Base-by-base conservation (phyloP, 2,113 vertebrate genomes). In the Dendrocopos noguchii region DNA sequence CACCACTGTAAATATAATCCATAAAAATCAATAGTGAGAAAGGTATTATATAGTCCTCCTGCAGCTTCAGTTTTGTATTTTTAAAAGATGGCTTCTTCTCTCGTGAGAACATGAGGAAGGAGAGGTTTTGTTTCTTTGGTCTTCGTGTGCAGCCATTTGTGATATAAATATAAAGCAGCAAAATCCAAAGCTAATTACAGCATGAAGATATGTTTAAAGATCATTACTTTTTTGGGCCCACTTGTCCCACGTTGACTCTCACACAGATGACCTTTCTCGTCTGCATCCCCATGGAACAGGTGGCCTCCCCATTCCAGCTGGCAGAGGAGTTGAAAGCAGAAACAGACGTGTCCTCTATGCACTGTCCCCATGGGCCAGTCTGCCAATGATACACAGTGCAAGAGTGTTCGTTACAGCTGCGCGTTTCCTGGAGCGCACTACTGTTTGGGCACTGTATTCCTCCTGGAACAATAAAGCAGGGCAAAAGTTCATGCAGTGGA, bases 381-480 rank as follows among this genome's bases (percentile, higher is more conserved):
- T 99, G 99, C 99, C 99, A 99, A 84, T 99, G 99, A 94, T 99
- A 99, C 8, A 99, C 99, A 3, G 99, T 99, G 76, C 99, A 99
- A 24, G 99, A 98, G 89, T 99, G 99, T 36, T 99, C 98, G 1
- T 99, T 99, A 63, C 99, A 99, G 98, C 98, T 99, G 59, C 99
- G 98, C 0, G 97, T 97, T 94, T 99, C 98, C 96, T 99, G 99
- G 3, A 99, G 98, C 33, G 98, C 88, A 29, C 98, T 99, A 86
- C 94, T 98, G 65, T 99, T 99, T 3, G 99, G 99, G 92, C 99
- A 99, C 70, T 96, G 97, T 21, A 95, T 66, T 24, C 98, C 99
- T 85, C 99, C 99, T 99, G 88, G 11, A 96, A 95, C 68, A 86
- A 94, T n/a, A 95, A 72, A 52, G 42, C 29, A 90, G 66, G 52